phyloP scores from a whole-genome alignment of 2,888 invertebrate species.

The Tenthredo livida region DNA sequence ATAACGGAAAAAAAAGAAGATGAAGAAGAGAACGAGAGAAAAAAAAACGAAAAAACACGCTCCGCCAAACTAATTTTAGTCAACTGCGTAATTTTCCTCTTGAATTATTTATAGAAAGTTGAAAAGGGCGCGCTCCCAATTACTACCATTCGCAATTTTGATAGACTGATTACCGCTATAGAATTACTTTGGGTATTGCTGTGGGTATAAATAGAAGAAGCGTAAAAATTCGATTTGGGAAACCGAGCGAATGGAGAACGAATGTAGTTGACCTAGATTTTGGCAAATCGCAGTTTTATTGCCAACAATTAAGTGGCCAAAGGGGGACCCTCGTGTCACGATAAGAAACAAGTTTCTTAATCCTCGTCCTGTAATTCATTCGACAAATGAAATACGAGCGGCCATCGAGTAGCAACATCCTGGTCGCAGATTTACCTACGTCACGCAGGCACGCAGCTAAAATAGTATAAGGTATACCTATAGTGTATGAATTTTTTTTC shows the following conservation, averaged over 20 bases:
- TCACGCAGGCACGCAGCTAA: conserved; percentile 20
- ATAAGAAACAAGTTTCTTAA: conserved; percentile 44
- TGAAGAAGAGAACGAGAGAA: background rate
- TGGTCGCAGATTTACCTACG: background rate
- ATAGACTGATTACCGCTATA: conserved; percentile 27
- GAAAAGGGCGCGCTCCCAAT: background rate
- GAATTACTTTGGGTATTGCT: background rate
- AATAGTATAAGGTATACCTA: background rate
- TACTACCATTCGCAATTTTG: conserved; percentile 1
- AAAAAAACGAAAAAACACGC: background rate
- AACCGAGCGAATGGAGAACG: background rate
- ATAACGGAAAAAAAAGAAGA: background rate
- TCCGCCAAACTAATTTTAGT: conserved; percentile 38
- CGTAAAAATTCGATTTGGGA: conserved; percentile 14
- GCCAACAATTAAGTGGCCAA: conserved; percentile 35
- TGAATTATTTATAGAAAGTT: conserved; percentile 33
- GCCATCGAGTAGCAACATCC: conserved; percentile 36
- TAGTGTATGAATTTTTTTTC: background rate
- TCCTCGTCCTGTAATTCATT: conserved; percentile 44
- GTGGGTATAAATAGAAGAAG: background rate
- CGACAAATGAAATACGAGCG: conserved; percentile 41
- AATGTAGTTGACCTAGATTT: conserved; percentile 46
- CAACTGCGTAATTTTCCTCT: conserved; percentile 29
- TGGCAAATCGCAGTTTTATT: conserved; percentile 29
- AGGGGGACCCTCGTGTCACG: conserved; percentile 42